Percentiles rank a stretch among this genome's conserved stretches.
Conservation (phyloP, 2,797 vertebrate species). For the Choloepus didactylus region DNA sequence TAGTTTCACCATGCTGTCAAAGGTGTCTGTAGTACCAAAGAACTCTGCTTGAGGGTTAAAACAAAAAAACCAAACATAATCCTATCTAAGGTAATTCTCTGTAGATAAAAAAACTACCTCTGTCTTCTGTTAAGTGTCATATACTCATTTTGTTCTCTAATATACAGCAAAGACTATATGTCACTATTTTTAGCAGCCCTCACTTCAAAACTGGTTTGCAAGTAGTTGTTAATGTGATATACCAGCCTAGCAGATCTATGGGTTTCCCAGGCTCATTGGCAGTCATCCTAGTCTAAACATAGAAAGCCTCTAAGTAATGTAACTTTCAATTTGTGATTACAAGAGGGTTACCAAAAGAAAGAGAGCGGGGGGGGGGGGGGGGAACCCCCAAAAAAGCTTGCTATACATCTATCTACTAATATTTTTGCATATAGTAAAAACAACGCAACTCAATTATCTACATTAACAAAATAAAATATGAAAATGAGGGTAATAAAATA, state of each 20-base stretch:
- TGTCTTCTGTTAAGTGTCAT: slow-evolving; percentile 38
- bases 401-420: slow-evolving; percentile 48
- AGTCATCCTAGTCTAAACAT: slow-evolving; percentile 57
- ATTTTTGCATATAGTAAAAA: slow-evolving; percentile 56
- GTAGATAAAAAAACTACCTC: not conserved
- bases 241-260: slow-evolving; percentile 31
- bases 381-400: not conserved
- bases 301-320: slow-evolving; percentile 62
- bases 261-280: not conserved
- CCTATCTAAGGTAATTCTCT: slow-evolving; percentile 47
- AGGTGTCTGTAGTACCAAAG: not conserved
- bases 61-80: slow-evolving; percentile 40
- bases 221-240: slow-evolving; percentile 65
- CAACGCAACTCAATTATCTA: slow-evolving; percentile 58
- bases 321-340: slow-evolving; percentile 41
- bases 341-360: slow-evolving; percentile 43
- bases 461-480: not conserved
- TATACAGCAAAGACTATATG: not conserved
- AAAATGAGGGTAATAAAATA: not conserved
- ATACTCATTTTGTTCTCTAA: slow-evolving; percentile 50
- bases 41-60: slow-evolving; percentile 23
- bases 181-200: slow-evolving; percentile 72
- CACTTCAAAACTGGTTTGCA: slow-evolving; percentile 60
- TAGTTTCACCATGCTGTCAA: slow-evolving; percentile 34
- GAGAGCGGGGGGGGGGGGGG: not conserved